Conservation (phyloP, 2,888 invertebrate species). For the Tipula vernalis region DNA sequence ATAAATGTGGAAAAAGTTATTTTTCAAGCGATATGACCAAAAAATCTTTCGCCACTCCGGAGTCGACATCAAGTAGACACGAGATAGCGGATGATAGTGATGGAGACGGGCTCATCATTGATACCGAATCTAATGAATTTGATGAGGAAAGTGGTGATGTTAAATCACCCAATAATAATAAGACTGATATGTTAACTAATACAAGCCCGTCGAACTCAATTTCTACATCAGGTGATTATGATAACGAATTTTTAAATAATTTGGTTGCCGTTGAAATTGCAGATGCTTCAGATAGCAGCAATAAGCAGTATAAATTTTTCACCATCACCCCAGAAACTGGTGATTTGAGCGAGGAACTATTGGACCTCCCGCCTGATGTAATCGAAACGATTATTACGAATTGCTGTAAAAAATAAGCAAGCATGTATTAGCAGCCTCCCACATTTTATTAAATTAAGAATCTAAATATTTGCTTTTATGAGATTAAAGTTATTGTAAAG, state of each 20-base stretch:
- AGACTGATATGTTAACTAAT: background rate
- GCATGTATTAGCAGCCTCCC: background rate
- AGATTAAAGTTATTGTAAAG: background rate
- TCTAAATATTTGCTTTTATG: background rate
- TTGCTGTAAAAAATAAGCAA: background rate
- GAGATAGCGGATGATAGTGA: background rate
- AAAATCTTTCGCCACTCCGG: background rate
- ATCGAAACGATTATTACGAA: slow-evolving; percentile 17
- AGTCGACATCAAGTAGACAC: background rate
- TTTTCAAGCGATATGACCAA: background rate
- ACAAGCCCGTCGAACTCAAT: background rate
- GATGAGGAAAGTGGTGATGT: background rate
- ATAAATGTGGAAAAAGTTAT: background rate
- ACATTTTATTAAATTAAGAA: background rate
- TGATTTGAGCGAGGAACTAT: slow-evolving; percentile 28
- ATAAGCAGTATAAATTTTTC: slow-evolving; percentile 30
- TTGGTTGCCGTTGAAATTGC: slow-evolving; percentile 29
- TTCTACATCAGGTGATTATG: background rate
- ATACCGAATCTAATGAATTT: background rate
- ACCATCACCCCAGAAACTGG: slow-evolving; percentile 29
- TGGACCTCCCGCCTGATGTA: slow-evolving; percentile 31
- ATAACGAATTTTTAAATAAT: background rate
- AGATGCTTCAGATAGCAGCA: slow-evolving; percentile 24
- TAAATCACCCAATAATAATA: background rate
- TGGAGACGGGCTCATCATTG: background rate